Conservation (phyloP, 2,888 invertebrate species). For the Drosophila parthenogenetica region DNA sequence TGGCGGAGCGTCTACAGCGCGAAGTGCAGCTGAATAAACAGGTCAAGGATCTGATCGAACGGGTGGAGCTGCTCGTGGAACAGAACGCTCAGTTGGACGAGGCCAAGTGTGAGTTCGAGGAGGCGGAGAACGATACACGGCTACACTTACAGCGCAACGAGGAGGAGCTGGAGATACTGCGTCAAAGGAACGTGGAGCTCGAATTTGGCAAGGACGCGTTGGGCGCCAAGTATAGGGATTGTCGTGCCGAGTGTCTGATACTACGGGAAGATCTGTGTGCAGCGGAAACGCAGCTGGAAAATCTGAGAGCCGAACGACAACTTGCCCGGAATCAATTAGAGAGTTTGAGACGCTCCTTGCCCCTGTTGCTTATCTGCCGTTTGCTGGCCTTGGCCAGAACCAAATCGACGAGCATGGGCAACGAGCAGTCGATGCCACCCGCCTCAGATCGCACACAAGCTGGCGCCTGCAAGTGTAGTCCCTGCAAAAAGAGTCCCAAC, state of each 20-base stretch:
- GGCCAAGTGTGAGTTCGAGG: constrained; percentile 90
- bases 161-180: constrained; percentile 87
- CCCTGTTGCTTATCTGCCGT: constrained; percentile 73
- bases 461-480: constrained; percentile 15
- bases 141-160: constrained; percentile 86
- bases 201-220: constrained; percentile 87
- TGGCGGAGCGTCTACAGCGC: constrained; percentile 88
- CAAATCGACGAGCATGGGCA: constrained; percentile 54
- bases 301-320: constrained; percentile 83
- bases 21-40: constrained; percentile 87
- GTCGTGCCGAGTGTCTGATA: constrained; percentile 82
- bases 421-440: constrained; percentile 42
- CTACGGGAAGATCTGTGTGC: constrained; percentile 81
- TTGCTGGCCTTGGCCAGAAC: constrained; percentile 48
- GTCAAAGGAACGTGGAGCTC: constrained; percentile 86
- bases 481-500: background rate
- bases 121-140: constrained; percentile 90
- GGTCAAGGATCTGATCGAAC: constrained; percentile 85
- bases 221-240: constrained; percentile 86
- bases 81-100: constrained; percentile 89
- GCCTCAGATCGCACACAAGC: constrained; percentile 12
- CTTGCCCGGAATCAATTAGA: constrained; percentile 82
- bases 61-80: constrained; percentile 87
- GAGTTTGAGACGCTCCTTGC: constrained; percentile 75
- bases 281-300: constrained; percentile 82